Percentiles rank a stretch among this genome's conserved stretches.
These are phyloP conservation scores for Coranthus polyacanthus DNA, from an alignment of 2,797 vertebrate species.

Conservation along the genomic window DNA sequence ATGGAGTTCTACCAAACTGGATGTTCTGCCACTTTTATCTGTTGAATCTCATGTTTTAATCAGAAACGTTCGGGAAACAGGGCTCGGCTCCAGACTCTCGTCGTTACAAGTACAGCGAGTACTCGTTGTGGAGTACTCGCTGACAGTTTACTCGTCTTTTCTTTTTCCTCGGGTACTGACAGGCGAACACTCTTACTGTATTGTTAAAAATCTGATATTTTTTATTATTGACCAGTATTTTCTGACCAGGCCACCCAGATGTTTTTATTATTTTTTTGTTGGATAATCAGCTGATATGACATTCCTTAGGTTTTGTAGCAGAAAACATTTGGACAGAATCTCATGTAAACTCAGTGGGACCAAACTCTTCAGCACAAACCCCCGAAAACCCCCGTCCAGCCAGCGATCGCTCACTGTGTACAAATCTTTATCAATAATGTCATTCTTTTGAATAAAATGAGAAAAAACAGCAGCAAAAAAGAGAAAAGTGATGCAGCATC, in stretches of 20 bases:
- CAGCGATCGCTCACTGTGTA: constrained; percentile 82
- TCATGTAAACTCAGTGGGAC: constrained; percentile 32
- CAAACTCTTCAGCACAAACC: constrained; percentile 51
- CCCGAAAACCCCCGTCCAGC: constrained; percentile 38
- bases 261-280: constrained; percentile 15
- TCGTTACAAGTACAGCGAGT: constrained; percentile 4
- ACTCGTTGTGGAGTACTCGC: constrained; percentile 29
- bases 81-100: too few relatives aligned
- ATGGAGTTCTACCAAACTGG: too few relatives aligned
- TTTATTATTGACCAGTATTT: constrained; percentile 46
- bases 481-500: constrained; percentile 51
- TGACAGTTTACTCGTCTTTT: constrained; percentile 43
- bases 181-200: constrained; percentile 30
- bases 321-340: constrained; percentile 40
- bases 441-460: constrained; percentile 63
- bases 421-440: constrained; percentile 78
- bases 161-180: constrained; percentile 9
- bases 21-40: too few relatives aligned
- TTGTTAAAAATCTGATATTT: constrained; percentile 14
- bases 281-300: constrained; percentile 54
- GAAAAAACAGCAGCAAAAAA: constrained; percentile 28
- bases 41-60: too few relatives aligned
- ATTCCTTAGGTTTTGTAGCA: constrained; percentile 34
- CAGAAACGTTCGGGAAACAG: too few relatives aligned
- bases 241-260: constrained; percentile 24